Percentiles rank a stretch among this genome's conserved stretches.
phyloP scores from a whole-genome alignment of 2,113 vertebrate species.

The Polypterus bichir region DNA sequence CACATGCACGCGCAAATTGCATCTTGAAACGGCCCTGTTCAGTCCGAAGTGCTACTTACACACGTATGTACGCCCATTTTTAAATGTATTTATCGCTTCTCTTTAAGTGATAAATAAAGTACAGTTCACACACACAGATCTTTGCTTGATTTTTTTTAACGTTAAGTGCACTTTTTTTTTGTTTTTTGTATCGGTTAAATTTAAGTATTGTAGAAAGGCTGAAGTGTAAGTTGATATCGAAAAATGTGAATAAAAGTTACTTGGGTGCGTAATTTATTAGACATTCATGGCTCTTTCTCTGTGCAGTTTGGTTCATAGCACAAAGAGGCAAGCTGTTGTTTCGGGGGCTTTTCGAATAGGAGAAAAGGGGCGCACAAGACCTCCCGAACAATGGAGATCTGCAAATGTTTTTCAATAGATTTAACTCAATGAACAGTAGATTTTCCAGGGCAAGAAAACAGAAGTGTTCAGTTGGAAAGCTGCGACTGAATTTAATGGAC shows the following conservation, averaged over 20 bases:
- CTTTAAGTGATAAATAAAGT: constrained; percentile 6
- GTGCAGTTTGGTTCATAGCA: constrained; percentile 45
- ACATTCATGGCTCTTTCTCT: constrained; percentile 51
- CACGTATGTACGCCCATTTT: too few species aligned
- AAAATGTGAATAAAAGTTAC: constrained; percentile 30
- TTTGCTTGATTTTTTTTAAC: constrained; percentile 1
- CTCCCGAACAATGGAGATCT: constrained; percentile 64
- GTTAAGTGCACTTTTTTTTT: neutral
- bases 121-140: constrained; percentile 7
- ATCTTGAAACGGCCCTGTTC: too few species aligned
- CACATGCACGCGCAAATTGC: too few species aligned
- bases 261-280: constrained; percentile 50
- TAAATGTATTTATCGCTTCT: neutral
- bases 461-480: constrained; percentile 43
- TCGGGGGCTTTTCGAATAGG: constrained; percentile 50
- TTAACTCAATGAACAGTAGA: constrained; percentile 60
- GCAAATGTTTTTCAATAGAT: constrained; percentile 68
- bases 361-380: constrained; percentile 49
- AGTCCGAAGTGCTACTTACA: too few species aligned
- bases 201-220: constrained; percentile 14
- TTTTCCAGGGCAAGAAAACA: constrained; percentile 27
- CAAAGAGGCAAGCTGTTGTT: constrained; percentile 59
- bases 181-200: neutral
- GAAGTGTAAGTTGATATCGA: constrained; percentile 18
- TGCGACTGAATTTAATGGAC: constrained; percentile 49